These are phyloP conservation scores for Agrotis segetum DNA, from an alignment of 2,888 invertebrate genomes.

Conservation along the genomic window DNA sequence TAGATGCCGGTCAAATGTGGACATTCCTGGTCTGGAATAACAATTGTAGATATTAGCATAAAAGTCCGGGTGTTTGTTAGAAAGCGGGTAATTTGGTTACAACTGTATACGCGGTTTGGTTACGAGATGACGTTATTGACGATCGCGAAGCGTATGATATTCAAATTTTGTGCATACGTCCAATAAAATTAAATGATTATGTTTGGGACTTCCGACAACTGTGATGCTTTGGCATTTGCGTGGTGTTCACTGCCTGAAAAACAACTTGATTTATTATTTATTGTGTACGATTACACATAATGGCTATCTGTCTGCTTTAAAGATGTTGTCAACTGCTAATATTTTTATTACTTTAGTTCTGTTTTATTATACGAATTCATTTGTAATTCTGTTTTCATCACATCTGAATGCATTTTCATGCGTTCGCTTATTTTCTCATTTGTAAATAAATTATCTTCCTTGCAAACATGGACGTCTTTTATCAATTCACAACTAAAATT, in stretches of 20 bases:
- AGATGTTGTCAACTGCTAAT: constrained; percentile 52
- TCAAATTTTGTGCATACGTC: constrained; percentile 79
- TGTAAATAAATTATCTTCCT: not conserved
- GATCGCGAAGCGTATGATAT: constrained; percentile 77
- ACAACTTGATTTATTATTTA: constrained; percentile 62
- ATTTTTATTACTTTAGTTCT: constrained; percentile 12
- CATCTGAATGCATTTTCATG: not conserved
- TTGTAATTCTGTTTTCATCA: no score
- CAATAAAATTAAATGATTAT: constrained; percentile 84
- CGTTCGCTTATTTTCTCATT: not conserved
- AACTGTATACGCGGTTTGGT: constrained; percentile 83
- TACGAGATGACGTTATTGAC: constrained; percentile 83
- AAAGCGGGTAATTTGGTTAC: constrained; percentile 91
- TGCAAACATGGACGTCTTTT: no score
- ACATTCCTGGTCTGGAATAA: constrained; percentile 86
- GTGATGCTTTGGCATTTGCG: constrained; percentile 68
- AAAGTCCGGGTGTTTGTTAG: constrained; percentile 90
- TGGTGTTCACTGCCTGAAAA: constrained; percentile 63
- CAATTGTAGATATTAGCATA: constrained; percentile 89
- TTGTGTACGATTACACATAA: constrained; percentile 46
- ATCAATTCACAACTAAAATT: no score
- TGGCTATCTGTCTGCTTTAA: constrained; percentile 23
- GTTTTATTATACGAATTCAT: not conserved
- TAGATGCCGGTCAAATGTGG: constrained; percentile 90
- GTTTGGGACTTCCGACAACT: constrained; percentile 83